Base-by-base conservation (phyloP, 2,888 invertebrate species). In the Aphelenchoides bicaudatus region DNA sequence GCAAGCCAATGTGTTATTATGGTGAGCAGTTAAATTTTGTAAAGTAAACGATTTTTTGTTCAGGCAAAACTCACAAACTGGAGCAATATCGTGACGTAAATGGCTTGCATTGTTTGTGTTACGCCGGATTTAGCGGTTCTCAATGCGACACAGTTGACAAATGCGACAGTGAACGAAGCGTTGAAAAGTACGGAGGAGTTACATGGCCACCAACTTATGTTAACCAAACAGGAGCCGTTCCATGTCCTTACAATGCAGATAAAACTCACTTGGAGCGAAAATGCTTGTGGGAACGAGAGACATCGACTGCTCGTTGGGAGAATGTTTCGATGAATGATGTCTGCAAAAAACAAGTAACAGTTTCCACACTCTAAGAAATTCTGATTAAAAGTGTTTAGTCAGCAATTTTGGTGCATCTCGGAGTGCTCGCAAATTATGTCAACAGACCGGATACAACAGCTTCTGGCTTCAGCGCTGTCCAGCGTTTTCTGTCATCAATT, bases 371-470 rank as follows among this genome's bases (percentile, higher is more conserved):
- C 43, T 25, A 43, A n/a, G 16, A 21, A 19, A 43, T 43, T 43
- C 25, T 19, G 25, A 43, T 34, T 34, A 10, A 34, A 10, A n/a
- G 10, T 34, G 23, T 43, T 43, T n/a, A 51, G 52, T 39, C 58
- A 34, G 73, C 76, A n/a, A 63, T 76, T 1, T 59, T 77, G 2
- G 72, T 73, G 13, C 76, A 76, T 61, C 61, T 76, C n/a, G 75
- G 72, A 16, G 67, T 78, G 47, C 58, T 78, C 30, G 75, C 72
- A 1, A 75, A 72, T 5, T 76, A 70, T 54, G 71, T 70, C 2
- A 67, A 65, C 8, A 63, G 72, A 16, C 66, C 64, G 23, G 74
- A 72, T 1, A 63, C 70, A 16, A 65, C 69, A 0, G 64, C 71
- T 13, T 72, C 75, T 3, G 71, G 75, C 0, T 62, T 76, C 4